These are phyloP conservation scores for Chauna torquata DNA, from an alignment of 2,113 vertebrate species.

Conservation along the genomic window DNA sequence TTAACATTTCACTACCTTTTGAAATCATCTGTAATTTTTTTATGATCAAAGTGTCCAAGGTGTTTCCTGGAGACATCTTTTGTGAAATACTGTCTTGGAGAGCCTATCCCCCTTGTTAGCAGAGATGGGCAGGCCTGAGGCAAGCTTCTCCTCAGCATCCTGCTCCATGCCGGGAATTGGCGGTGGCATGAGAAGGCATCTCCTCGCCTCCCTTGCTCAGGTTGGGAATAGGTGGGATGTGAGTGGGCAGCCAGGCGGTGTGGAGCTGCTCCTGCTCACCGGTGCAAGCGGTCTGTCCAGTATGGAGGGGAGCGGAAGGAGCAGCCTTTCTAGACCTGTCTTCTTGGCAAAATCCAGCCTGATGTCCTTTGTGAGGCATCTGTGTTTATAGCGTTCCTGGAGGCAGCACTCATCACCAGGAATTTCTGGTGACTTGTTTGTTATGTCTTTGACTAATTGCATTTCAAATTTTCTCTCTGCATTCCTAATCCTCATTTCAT, in stretches of 20 bases:
- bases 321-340: not conserved
- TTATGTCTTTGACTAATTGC: not conserved
- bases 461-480: constrained; percentile 2
- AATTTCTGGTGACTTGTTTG: constrained; percentile 10
- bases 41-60: not conserved
- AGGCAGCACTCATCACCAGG: not conserved
- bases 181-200: not conserved
- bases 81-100: not conserved
- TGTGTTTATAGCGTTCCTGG: not conserved
- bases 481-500: constrained; percentile 1
- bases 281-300: not conserved
- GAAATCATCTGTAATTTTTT: not conserved
- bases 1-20: not conserved
- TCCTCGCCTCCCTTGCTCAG: not conserved
- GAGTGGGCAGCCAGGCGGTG: rapidly evolving
- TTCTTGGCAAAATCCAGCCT: not conserved
- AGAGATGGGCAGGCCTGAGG: not conserved
- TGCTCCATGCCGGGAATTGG: not conserved
- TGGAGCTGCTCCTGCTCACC: not conserved
- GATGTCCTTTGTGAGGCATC: not conserved
- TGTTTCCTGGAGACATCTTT: not conserved
- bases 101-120: not conserved
- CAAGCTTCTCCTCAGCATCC: not conserved
- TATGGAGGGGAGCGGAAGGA: not conserved
- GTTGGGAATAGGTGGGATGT: not conserved